Evolutionary conservation across 2,113 vertebrate genomes (phyloP), one percentile per base, ranked within the genome.

Genomic region (Tetraodon nigroviridis): DNA sequence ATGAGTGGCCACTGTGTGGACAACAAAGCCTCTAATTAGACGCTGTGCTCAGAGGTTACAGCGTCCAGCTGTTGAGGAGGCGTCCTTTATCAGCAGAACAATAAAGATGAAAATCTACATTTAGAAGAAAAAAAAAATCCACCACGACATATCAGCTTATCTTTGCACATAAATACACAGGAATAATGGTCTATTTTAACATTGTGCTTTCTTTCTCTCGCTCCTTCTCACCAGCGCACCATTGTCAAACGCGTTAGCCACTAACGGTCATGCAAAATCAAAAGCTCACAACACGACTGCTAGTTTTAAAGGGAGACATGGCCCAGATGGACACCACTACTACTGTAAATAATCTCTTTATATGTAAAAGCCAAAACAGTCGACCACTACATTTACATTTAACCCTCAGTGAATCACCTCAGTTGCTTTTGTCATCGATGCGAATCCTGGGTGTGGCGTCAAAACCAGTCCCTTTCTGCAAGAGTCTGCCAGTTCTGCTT

Each of bases 81-180:
- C 70, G 71, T 81, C 68, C n/a, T 27, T 73, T 82, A 70, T 88
- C 66, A 84, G 80, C 67, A 85, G 84, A 82, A 78, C 63, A 27
- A 64, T 69, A 82, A 78, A 79, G 74, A 87, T 72, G 78, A 51
- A 80, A 80, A 69, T 83, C 78, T 79, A 86, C 76, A 76, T 69
- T 67, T 73, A 76, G 70, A 81, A 51, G 83, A 86, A 73, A 53
- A 80, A 81, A 77, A n/a, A 84, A 81, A 1, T 81, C 81, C 85
- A 88, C 82, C 84, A 89, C 84, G 80, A 90, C 81, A 82, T 76
- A 82, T 86, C 86, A 90, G 87, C 88, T 91, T 91, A 90, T 90
- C 81, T 85, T 83, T 84, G 75, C 80, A 88, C 84, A 88, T 90
- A 89, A 90, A 90, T 90, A 91, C 86, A 77, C 67, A 79, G 61